Conservation (phyloP, 2,888 invertebrate species). For the Halictus ligatus region DNA sequence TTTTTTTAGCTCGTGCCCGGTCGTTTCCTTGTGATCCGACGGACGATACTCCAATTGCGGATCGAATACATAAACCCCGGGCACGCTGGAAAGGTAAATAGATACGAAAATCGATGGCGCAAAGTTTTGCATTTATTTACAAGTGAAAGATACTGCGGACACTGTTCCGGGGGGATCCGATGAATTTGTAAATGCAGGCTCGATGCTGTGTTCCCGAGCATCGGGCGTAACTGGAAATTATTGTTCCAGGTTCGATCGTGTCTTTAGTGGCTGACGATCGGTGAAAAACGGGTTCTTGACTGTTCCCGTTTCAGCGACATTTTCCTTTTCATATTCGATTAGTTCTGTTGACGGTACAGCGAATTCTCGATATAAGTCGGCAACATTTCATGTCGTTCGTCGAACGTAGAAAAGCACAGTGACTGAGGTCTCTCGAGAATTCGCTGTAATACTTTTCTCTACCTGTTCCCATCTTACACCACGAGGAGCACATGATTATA, state of each 20-base stretch:
- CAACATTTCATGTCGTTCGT: too few relatives aligned
- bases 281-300: not conserved
- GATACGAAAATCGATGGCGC: not conserved
- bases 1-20: not conserved
- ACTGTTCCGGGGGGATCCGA: not conserved
- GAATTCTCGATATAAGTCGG: too few relatives aligned
- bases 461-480: too few relatives aligned
- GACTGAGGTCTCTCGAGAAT: too few relatives aligned
- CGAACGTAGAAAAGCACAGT: too few relatives aligned
- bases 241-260: not conserved
- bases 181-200: not conserved
- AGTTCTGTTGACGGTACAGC: too few relatives aligned
- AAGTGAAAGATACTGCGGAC: not conserved
- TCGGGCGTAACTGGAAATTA: constrained; percentile 3
- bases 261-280: not conserved
- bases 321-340: not conserved
- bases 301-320: not conserved
- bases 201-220: not conserved
- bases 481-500: too few relatives aligned
- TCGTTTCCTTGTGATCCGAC: constrained; percentile 4
- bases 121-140: constrained; percentile 5
- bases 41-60: constrained; percentile 5
- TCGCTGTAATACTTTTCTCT: too few relatives aligned
- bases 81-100: not conserved
- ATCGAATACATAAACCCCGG: not conserved